Percentiles rank a stretch among this genome's conserved stretches.
Evolutionary conservation across 1,140 invertebrate genomes (phyloP).

Genomic region (Dinoponera quadriceps): DNA sequence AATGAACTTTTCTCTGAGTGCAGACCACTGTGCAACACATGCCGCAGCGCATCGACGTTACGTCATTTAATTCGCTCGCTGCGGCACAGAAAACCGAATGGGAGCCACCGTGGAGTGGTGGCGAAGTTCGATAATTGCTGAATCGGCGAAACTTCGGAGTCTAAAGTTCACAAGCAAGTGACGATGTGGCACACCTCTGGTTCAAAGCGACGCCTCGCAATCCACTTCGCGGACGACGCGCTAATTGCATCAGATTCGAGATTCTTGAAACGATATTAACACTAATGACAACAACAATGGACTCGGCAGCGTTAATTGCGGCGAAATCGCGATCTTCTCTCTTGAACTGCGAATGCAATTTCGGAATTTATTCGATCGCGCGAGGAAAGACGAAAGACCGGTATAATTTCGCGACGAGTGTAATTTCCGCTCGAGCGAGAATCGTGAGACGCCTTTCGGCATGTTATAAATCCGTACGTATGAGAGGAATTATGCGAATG

Average conservation of each 20-base stretch:
- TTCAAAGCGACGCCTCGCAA: conserved; percentile 8
- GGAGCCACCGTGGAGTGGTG: neutral
- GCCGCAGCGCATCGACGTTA: neutral
- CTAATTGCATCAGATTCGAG: conserved; percentile 9
- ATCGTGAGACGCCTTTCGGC: neutral
- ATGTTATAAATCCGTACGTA: neutral
- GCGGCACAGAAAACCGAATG: neutral
- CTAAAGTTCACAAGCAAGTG: conserved; percentile 10
- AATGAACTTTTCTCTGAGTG: no score
- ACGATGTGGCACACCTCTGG: neutral
- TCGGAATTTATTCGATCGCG: neutral
- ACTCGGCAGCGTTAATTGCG: conserved; percentile 3
- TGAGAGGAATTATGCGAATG: neutral
- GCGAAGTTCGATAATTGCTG: conserved; percentile 43
- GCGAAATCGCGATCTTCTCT: neutral
- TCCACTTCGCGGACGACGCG: neutral
- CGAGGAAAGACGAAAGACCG: no score
- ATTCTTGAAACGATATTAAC: conserved; percentile 17
- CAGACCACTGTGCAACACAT: neutral
- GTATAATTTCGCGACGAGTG: no score
- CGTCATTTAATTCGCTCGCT: conserved; percentile 10
- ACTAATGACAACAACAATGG: conserved; percentile 8
- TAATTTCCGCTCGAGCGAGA: neutral
- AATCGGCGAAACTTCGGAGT: conserved; percentile 27
- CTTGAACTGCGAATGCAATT: neutral